A percentile compares a stretch with the other conserved stretches of the same genome.
Conservation (phyloP, 2,888 invertebrate genomes). For the Drosophila mimica region DNA sequence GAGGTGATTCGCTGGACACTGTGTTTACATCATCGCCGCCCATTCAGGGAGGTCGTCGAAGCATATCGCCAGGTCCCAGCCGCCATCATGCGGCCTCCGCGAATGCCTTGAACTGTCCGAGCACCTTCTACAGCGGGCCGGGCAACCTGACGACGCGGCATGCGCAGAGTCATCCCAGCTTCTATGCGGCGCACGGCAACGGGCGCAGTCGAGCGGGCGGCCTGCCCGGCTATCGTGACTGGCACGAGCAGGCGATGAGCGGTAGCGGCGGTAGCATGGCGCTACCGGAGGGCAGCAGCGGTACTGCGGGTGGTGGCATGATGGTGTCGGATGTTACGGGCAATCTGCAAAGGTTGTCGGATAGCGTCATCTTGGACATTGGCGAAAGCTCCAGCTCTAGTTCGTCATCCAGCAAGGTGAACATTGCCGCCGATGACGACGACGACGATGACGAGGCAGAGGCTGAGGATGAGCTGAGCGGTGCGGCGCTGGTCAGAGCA, state of each 20-base stretch:
- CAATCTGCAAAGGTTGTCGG: slow-evolving; percentile 85
- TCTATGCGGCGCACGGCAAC: slow-evolving; percentile 60
- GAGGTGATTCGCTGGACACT: slow-evolving; percentile 89
- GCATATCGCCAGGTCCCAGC: slow-evolving; percentile 78
- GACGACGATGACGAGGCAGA: slow-evolving; percentile 78
- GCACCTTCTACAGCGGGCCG: slow-evolving; percentile 65
- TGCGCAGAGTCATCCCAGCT: slow-evolving; percentile 71
- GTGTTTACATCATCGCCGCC: slow-evolving; percentile 88
- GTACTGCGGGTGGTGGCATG: slow-evolving; percentile 40
- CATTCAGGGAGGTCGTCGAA: slow-evolving; percentile 72
- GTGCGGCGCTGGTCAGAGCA: slow-evolving; percentile 38
- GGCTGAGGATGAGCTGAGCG: slow-evolving; percentile 65
- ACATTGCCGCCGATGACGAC: slow-evolving; percentile 70
- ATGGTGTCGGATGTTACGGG: slow-evolving; percentile 83
- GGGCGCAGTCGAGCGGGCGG: slow-evolving; percentile 42
- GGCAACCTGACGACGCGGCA: slow-evolving; percentile 64
- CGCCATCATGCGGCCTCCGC: slow-evolving; percentile 69
- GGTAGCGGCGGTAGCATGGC: slow-evolving; percentile 21
- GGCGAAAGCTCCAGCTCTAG: slow-evolving; percentile 83
- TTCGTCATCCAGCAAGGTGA: slow-evolving; percentile 81
- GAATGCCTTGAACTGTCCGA: slow-evolving; percentile 65
- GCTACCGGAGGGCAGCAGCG: slow-evolving; percentile 1
- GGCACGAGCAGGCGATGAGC: slow-evolving; percentile 48
- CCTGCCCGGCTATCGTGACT: slow-evolving; percentile 61
- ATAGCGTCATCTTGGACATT: slow-evolving; percentile 84